Evolutionary conservation across 1,140 invertebrate genomes (phyloP), one percentile per base, ranked within the genome.

Genomic region (Akabosia matsudoensis): DNA sequence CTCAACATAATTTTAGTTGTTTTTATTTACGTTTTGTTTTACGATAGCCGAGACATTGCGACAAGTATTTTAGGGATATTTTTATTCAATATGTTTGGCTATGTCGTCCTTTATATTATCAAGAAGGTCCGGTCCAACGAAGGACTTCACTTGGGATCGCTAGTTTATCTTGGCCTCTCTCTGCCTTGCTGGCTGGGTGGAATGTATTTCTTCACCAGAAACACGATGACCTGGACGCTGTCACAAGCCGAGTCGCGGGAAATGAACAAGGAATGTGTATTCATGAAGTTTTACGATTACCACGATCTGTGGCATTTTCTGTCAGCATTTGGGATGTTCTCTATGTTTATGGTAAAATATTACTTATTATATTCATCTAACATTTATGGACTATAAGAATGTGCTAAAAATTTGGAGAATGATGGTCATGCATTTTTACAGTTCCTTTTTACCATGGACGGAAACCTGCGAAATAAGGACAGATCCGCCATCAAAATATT

Each of bases 281-380:
- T 73, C 16, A 26, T 75, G 31, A 37, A 81, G 30, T 81, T 81
- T 34, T 81, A 79, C 33, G 80, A 81, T 52, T 31, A 79, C 22
- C 80, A 81, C 51, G 80, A 81, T 37, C 0, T 80, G 0, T 81
- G 80, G 80, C 80, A 81, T 52, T 72, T 81, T 34, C 75, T 78
- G 2, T 73, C 74, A 16, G 80, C 77, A 34, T 28, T 70, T 1
- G 70, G 33, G 16, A 30, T 81, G 14, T 81, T 76, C 70, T 76
- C 78, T 22, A 52, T 79, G 4, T 81, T 79, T 26, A 77, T 82
- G 74, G 80, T 82, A 31, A 74, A n/a, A n/a, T n/a, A n/a, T n/a
- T n/a, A n/a, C n/a, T n/a, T n/a, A n/a, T n/a, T n/a, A n/a, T n/a
- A n/a, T n/a, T n/a, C n/a, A n/a, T n/a, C n/a, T n/a, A n/a, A n/a